Percentiles rank a stretch among this genome's conserved stretches.
phyloP scores from a whole-genome alignment of 1,140 invertebrate genomes.

The Ladona fulva region DNA sequence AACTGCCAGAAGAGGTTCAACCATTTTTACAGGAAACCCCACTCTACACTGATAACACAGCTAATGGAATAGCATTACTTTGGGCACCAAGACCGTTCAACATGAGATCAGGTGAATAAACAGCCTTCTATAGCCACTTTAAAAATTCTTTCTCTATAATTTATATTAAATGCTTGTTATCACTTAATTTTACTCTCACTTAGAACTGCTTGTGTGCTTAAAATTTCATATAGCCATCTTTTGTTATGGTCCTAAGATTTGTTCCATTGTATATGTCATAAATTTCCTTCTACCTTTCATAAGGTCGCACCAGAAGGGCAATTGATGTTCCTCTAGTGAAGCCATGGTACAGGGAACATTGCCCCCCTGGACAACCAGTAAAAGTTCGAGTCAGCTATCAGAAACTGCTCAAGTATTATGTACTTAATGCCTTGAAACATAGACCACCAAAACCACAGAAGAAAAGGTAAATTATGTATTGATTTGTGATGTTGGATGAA shows the following conservation, averaged over 20 bases:
- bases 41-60: constrained; percentile 96
- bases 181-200: constrained; percentile 16
- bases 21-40: constrained; percentile 92
- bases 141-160: too few species aligned
- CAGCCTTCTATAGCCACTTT: too few species aligned
- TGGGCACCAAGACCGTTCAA: constrained; percentile 99
- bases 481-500: background rate
- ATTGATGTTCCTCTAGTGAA: constrained; percentile 97
- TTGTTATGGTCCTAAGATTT: too few species aligned
- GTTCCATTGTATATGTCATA: background rate
- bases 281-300: background rate
- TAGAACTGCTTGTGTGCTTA: too few species aligned
- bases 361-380: constrained; percentile 95
- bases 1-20: constrained; percentile 79
- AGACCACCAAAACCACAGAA: constrained; percentile 96
- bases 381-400: constrained; percentile 99
- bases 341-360: constrained; percentile 96
- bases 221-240: too few species aligned
- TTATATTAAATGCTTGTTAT: too few species aligned
- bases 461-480: constrained; percentile 58
- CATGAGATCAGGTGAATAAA: constrained; percentile 66
- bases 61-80: constrained; percentile 95
- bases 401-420: constrained; percentile 96
- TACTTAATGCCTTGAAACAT: constrained; percentile 95
- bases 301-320: constrained; percentile 71